These are phyloP conservation scores for Meganola albula DNA, from an alignment of 2,888 invertebrate species.

Conservation along the genomic window DNA sequence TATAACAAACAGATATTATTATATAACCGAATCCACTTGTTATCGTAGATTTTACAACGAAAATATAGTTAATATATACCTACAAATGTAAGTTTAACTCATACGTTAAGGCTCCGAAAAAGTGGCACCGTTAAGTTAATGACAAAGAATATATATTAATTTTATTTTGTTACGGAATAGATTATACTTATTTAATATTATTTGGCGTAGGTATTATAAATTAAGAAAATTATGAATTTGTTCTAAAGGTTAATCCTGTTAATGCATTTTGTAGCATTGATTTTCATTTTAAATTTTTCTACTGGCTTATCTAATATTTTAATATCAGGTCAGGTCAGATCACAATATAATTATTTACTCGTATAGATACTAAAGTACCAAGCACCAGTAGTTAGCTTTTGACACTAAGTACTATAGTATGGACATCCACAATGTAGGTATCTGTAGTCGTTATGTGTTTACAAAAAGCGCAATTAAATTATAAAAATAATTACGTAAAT, in stretches of 20 bases:
- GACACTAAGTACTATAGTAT: conserved; percentile 51
- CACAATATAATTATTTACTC: conserved; percentile 31
- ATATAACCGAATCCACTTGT: conserved; percentile 52
- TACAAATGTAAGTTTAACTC: conserved; percentile 42
- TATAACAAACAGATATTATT: conserved; percentile 33
- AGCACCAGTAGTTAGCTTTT: conserved; percentile 59
- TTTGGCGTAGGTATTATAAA: no score
- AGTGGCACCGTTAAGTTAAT: conserved; percentile 30
- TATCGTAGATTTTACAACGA: conserved; percentile 72
- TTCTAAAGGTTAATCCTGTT: no score
- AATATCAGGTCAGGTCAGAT: no score
- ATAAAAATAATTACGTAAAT: conserved; percentile 15
- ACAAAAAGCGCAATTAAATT: conserved; percentile 52
- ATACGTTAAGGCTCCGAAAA: conserved; percentile 30
- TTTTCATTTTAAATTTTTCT: no score
- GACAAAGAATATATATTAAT: conserved; percentile 27
- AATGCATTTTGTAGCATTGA: no score
- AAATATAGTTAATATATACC: conserved; percentile 55
- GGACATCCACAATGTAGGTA: conserved; percentile 35
- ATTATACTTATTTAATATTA: no score
- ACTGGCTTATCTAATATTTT: conserved; percentile 15
- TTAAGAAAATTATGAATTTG: no score
- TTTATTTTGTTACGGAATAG: conserved; percentile 19
- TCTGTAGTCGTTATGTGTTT: conserved; percentile 41
- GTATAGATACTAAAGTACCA: conserved; percentile 17